Conservation (phyloP, 2,888 invertebrate species). For the Volucella inflata region DNA sequence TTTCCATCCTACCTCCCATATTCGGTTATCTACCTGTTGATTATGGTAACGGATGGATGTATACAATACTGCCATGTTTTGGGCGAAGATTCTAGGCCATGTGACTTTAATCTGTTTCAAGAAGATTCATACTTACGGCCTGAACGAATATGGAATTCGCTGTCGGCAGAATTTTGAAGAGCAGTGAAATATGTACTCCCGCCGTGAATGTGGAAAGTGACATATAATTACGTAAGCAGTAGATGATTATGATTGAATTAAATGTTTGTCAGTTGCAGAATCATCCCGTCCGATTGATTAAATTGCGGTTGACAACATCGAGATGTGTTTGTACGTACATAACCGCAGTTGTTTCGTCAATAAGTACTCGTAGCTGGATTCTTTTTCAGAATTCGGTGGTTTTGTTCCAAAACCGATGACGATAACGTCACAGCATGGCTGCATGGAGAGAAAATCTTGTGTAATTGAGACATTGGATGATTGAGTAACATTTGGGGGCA, state of each 20-base stretch:
- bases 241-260: constrained; percentile 55
- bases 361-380: too few relatives aligned
- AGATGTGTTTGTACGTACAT: not conserved
- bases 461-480: too few relatives aligned
- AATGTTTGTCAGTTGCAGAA: constrained; percentile 60
- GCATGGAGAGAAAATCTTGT: too few relatives aligned
- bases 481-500: too few relatives aligned
- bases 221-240: constrained; percentile 64
- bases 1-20: not conserved
- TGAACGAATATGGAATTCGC: constrained; percentile 34
- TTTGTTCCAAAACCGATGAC: too few relatives aligned
- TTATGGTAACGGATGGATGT: not conserved
- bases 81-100: too few relatives aligned
- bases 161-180: constrained; percentile 4
- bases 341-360: too few relatives aligned
- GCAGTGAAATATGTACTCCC: constrained; percentile 36
- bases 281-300: constrained; percentile 26
- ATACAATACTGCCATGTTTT: too few relatives aligned
- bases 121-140: not conserved
- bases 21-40: constrained; percentile 45
- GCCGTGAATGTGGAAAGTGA: constrained; percentile 14
- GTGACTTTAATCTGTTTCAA: too few relatives aligned
- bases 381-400: too few relatives aligned
- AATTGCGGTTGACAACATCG: constrained; percentile 37
- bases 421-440: too few relatives aligned